These are phyloP conservation scores for Anoplopoma fimbria DNA, from an alignment of 2,113 vertebrate genomes.

Conservation along the genomic window DNA sequence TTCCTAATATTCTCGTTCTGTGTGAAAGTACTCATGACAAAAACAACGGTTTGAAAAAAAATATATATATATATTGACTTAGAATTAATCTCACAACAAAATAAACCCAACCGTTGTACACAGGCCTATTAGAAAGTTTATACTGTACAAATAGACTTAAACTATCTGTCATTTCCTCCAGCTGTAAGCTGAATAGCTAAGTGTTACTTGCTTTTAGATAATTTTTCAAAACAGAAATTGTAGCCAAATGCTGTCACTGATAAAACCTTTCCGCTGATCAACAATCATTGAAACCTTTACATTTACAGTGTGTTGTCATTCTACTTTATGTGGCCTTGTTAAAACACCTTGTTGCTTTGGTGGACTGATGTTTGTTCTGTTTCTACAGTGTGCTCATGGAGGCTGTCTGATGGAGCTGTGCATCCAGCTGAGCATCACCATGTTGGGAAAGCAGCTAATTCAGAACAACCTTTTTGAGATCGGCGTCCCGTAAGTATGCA, in stretches of 20 bases:
- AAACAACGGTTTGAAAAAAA: too few relatives aligned
- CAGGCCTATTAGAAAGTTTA: too few relatives aligned
- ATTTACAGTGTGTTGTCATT: not conserved
- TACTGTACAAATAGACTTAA: not conserved
- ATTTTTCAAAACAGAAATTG: not conserved
- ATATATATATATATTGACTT: too few relatives aligned
- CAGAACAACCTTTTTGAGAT: conserved; percentile 99
- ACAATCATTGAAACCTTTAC: not conserved
- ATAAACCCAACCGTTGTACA: too few relatives aligned
- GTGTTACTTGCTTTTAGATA: not conserved
- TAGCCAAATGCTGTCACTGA: not conserved
- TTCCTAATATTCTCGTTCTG: too few relatives aligned
- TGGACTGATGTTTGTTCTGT: conserved; percentile 2
- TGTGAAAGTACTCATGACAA: too few relatives aligned
- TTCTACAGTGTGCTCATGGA: conserved; percentile 90
- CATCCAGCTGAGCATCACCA: conserved; percentile 98
- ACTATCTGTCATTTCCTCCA: too few relatives aligned
- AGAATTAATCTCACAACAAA: not conserved
- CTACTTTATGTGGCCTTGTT: not conserved
- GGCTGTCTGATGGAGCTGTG: conserved; percentile 98
- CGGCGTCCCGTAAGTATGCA: conserved; percentile 92
- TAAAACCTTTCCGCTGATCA: not conserved
- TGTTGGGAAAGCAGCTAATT: conserved; percentile 97
- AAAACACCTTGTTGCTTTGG: not conserved
- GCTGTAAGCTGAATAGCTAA: not conserved